Evolutionary conservation across 2,797 vertebrate species (phyloP).

Genomic region (Syngnathus acus): DNA sequence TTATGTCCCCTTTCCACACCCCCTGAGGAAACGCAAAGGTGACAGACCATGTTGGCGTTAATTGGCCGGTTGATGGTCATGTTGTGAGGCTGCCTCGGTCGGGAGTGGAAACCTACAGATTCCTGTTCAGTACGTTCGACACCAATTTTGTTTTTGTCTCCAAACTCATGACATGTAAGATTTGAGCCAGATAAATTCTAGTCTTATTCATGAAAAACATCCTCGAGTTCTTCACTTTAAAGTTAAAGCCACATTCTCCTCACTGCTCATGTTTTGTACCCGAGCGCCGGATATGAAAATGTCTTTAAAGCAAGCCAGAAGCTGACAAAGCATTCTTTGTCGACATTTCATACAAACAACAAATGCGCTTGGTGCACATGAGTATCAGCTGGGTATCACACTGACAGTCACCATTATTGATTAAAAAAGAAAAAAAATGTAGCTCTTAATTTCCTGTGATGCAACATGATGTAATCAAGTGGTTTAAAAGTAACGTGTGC

Average conservation of each 20-base stretch:
- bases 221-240: neutral
- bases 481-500: neutral
- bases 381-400: constrained; percentile 58
- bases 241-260: neutral
- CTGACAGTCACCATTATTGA: too few species aligned
- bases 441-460: neutral
- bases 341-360: constrained; percentile 20
- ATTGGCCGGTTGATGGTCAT: constrained; percentile 30
- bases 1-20: constrained; percentile 38
- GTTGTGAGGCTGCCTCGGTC: constrained; percentile 17
- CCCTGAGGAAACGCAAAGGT: constrained; percentile 42
- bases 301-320: neutral
- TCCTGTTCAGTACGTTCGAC: too few species aligned
- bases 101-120: neutral
- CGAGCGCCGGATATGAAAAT: neutral
- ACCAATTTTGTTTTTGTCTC: too few species aligned
- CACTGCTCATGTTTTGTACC: neutral
- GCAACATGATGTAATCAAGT: neutral
- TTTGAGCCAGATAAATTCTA: neutral
- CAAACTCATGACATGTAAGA: too few species aligned
- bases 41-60: constrained; percentile 49
- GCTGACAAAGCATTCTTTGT: constrained; percentile 46
- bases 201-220: neutral
- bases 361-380: constrained; percentile 37
- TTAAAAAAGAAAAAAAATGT: neutral